A percentile compares a stretch with the other conserved stretches of the same genome.
phyloP scores from a whole-genome alignment of 2,888 invertebrate genomes.

The Trichopria drosophilae region DNA sequence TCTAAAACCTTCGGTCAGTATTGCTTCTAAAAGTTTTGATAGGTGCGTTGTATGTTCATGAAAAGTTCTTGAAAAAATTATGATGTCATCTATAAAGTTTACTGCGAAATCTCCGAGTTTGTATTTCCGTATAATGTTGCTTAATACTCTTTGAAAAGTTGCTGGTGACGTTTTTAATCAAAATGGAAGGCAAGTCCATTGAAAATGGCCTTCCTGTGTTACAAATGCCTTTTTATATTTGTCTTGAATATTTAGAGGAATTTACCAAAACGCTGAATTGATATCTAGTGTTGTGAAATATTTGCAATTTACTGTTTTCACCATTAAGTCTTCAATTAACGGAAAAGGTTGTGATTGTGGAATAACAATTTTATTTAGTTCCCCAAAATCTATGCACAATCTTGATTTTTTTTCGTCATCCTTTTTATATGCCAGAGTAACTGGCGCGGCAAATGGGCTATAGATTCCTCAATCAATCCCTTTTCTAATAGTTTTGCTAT shows the following conservation, averaged over 20 bases:
- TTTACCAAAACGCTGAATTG: conserved; percentile 33
- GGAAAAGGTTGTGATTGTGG: conserved; percentile 28
- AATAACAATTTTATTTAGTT: conserved; percentile 26
- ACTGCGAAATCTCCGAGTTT: conserved; percentile 32
- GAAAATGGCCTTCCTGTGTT: conserved; percentile 34
- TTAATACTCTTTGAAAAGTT: conserved; percentile 33
- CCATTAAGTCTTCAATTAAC: conserved; percentile 26
- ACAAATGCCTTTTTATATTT: conserved; percentile 35
- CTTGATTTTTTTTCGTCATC: conserved; percentile 36
- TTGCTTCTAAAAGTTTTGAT: conserved; percentile 31
- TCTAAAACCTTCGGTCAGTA: conserved; percentile 34
- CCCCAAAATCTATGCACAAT: conserved; percentile 37
- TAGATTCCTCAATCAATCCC: conserved; percentile 28
- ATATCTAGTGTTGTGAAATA: conserved; percentile 31
- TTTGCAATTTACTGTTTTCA: conserved; percentile 18
- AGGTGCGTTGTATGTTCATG: conserved; percentile 37
- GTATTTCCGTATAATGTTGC: conserved; percentile 29
- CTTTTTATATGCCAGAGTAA: conserved; percentile 29
- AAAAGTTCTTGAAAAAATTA: conserved; percentile 36
- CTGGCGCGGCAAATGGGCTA: conserved; percentile 28
- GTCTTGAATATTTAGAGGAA: conserved; percentile 29
- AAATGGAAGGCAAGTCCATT: conserved; percentile 33
- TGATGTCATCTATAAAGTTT: conserved; percentile 41
- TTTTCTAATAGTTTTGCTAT: conserved; percentile 16
- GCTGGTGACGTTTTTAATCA: conserved; percentile 32